These are phyloP conservation scores for Iguana delicatissima DNA, from an alignment of 2,797 vertebrate genomes.

Conservation along the genomic window DNA sequence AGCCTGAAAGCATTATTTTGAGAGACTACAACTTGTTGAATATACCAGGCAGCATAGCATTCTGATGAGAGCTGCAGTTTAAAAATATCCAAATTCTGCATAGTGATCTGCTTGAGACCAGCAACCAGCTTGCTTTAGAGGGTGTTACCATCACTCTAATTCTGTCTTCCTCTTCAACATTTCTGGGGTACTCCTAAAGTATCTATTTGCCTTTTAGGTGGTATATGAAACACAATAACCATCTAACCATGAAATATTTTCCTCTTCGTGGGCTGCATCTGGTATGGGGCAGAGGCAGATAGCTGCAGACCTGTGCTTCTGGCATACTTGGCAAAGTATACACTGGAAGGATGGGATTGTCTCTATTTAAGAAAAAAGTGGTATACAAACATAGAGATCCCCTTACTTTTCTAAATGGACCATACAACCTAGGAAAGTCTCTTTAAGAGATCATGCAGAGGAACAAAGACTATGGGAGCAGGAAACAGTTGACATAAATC, in stretches of 20 bases:
- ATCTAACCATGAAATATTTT: too few relatives aligned
- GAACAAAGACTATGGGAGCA: not conserved
- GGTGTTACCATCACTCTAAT: not conserved
- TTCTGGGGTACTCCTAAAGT: not conserved
- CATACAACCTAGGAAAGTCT: not conserved
- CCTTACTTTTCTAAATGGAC: constrained; percentile 22
- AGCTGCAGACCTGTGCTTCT: constrained; percentile 4
- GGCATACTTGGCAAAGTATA: not conserved
- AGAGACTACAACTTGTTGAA: too few relatives aligned
- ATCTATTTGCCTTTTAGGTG: not conserved
- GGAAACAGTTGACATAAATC: fast-evolving
- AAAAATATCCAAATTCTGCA: not conserved
- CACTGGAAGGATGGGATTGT: constrained; percentile 27
- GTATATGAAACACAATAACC: not conserved
- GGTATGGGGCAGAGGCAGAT: not conserved
- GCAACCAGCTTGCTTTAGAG: not conserved
- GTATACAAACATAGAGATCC: not conserved
- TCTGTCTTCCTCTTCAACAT: not conserved
- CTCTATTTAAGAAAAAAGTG: not conserved
- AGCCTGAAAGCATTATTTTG: too few relatives aligned
- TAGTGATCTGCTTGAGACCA: not conserved
- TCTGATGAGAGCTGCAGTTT: too few relatives aligned
- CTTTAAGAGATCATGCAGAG: not conserved
- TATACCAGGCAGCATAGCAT: too few relatives aligned
- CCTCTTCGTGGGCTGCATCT: too few relatives aligned